phyloP scores from a whole-genome alignment of 2,113 vertebrate species.

The Burhinus bistriatus region DNA sequence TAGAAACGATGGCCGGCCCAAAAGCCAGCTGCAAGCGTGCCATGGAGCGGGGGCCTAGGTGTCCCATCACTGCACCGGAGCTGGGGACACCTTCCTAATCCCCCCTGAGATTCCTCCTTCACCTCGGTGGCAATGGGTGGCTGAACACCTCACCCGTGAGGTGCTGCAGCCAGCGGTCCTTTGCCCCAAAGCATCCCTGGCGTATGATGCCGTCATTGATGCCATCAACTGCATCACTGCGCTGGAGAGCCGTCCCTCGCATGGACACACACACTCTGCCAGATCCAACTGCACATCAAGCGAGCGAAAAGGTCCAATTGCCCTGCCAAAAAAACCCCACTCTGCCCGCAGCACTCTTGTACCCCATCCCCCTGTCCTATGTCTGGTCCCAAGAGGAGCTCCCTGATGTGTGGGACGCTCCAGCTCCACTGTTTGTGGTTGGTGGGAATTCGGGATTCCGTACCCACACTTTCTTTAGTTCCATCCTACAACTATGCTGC shows the following conservation, averaged over 20 bases:
- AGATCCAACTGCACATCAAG: fast-evolving
- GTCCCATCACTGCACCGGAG: background rate
- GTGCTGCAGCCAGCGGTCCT: background rate
- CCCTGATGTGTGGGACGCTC: fast-evolving
- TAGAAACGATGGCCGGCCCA: background rate
- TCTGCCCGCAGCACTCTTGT: background rate
- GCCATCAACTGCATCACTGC: background rate
- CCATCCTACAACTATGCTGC: background rate
- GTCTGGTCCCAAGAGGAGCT: background rate
- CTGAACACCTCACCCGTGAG: background rate
- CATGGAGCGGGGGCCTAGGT: background rate
- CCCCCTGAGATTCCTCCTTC: background rate
- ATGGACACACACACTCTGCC: fast-evolving
- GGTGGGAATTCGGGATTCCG: background rate
- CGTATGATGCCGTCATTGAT: background rate
- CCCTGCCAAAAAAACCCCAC: background rate
- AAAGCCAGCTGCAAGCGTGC: background rate
- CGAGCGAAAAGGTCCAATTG: background rate
- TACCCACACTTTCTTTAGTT: background rate
- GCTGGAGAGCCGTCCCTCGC: background rate
- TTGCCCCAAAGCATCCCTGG: background rate
- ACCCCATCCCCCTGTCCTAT: fast-evolving
- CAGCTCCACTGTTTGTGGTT: background rate
- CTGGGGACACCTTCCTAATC: background rate
- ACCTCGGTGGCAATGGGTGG: background rate